Base-by-base conservation (phyloP, 2,113 vertebrate genomes). In the Galbula dea region DNA sequence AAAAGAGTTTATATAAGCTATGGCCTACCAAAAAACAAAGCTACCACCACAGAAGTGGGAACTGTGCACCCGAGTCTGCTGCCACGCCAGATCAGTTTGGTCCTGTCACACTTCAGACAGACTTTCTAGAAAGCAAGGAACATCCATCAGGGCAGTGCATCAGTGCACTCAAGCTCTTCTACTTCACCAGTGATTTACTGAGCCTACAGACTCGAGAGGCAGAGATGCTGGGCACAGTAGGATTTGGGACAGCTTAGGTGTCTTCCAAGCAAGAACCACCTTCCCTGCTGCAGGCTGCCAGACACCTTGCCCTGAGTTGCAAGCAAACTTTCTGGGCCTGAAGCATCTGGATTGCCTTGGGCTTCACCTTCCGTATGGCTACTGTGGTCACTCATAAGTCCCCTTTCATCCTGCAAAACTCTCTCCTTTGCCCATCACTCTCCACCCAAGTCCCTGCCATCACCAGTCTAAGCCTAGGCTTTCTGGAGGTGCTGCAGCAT, bases 401-500 rank as follows among this genome's bases (percentile, higher is more conserved):
- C 65, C 36, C 49, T 16, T 72, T 14, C 48, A 46, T 12, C 24
- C 30, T 27, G 9, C 10, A 72, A 11, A 45, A 20, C 4, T 3
- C 3, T 8, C 54, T 37, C 14, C 48, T 13, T 51, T 3, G 18
- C 20, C 51, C 79, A 48, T 11, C 57, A 1, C 23, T 30, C 41
- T 51, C 20, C 4, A 0, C 2, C 27, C 0, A 2, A 6, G 16
- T 2, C 27, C 62, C 22, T 26, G 26, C 57, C 59, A 11, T 39
- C 71, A 58, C 34, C 79, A 75, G n/a, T 14, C 55, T 77, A n/a
- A n/a, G n/a, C 65, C 65, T 54, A 34, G n/a, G 32, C 58, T 45
- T 74, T 72, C 65, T 20, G 49, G 74, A 87, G 63, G 59, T 71
- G 55, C 75, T 55, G 72, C 65, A 46, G 59, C 8, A 0, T 61